Base-by-base conservation (phyloP, 1,140 invertebrate genomes). In the Drosophila bocqueti region DNA sequence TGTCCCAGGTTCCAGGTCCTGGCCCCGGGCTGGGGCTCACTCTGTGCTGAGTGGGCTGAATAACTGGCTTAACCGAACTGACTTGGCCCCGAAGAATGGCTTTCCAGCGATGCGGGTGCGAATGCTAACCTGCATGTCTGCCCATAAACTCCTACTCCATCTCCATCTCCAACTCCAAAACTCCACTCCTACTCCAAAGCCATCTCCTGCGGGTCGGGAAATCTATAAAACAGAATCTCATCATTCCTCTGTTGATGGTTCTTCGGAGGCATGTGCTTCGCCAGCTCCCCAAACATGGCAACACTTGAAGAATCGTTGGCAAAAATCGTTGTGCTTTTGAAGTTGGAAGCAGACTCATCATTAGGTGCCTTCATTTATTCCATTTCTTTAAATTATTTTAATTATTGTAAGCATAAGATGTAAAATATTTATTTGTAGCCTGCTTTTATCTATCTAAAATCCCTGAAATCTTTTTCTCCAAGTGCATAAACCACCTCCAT, bases 161-260 rank as follows among this genome's bases (percentile, higher is more conserved):
- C 47, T 36, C 4, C n/a, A 21, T 8, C 40, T 43, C 8, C 26
- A 40, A 15, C 29, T 61, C 7, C n/a, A 38, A 58, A 29, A 7
- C 29, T 29, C 50, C 13, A 47, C 57, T 36, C 34, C 29, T 21
- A 34, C n/a, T 40, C n/a, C 9, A 9, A 40, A 57, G 36, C 34
- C 63, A 29, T 54, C 67, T 71, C 66, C 67, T 71, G 67, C 67
- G 36, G 67, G 64, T 67, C 34, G 40, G 49, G 34, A 69, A 68
- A 69, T 71, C 67, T 54, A 68, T 55, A 69, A 57, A 72, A 58
- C 68, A 69, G 50, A 72, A 69, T 68, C 68, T 71, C 63, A 67
- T 54, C 67, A 69, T 42, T 54, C 47, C 58, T 15, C 54, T 16
- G 57, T 42, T 60, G 18, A 65, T 55, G 46, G 46, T 34, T 31